These are phyloP conservation scores for Anser cygnoides DNA, from an alignment of 2,113 vertebrate genomes.

Conservation along the genomic window DNA sequence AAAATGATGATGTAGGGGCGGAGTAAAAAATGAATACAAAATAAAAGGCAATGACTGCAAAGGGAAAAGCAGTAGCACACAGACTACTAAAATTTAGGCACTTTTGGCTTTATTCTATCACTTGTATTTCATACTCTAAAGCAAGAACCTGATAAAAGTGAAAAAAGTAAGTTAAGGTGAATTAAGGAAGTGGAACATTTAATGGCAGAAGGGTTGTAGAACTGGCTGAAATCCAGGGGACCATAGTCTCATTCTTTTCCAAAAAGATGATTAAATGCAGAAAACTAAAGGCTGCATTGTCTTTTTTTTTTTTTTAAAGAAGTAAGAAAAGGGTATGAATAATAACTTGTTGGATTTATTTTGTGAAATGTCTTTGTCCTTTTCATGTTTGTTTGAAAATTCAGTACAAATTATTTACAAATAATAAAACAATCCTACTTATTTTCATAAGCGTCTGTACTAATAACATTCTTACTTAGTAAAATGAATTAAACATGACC, in stretches of 20 bases:
- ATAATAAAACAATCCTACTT: constrained; percentile 70
- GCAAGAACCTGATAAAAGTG: not conserved
- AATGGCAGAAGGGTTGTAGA: not conserved
- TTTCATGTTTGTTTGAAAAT: constrained; percentile 42
- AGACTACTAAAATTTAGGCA: not conserved
- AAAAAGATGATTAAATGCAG: not conserved
- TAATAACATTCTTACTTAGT: constrained; percentile 75
- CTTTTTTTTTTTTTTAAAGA: not conserved
- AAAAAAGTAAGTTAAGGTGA: not conserved
- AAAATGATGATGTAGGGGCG: not conserved
- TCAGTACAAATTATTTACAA: constrained; percentile 36
- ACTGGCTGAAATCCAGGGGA: not conserved
- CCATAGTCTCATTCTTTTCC: not conserved
- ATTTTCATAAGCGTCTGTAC: constrained; percentile 75
- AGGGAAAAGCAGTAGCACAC: not conserved
- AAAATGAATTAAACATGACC: constrained; percentile 78
- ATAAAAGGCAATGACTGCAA: not conserved
- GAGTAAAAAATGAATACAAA: not conserved
- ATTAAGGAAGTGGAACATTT: not conserved
- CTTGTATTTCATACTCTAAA: not conserved
- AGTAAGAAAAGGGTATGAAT: not conserved
- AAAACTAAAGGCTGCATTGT: not conserved
- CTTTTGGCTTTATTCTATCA: not conserved
- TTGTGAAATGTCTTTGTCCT: constrained; percentile 7
- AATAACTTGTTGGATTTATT: constrained; percentile 8